Percentiles rank a stretch among this genome's conserved stretches.
These are phyloP conservation scores for Ditylenchus weischeri DNA, from an alignment of 2,888 invertebrate genomes.

Conservation along the genomic window DNA sequence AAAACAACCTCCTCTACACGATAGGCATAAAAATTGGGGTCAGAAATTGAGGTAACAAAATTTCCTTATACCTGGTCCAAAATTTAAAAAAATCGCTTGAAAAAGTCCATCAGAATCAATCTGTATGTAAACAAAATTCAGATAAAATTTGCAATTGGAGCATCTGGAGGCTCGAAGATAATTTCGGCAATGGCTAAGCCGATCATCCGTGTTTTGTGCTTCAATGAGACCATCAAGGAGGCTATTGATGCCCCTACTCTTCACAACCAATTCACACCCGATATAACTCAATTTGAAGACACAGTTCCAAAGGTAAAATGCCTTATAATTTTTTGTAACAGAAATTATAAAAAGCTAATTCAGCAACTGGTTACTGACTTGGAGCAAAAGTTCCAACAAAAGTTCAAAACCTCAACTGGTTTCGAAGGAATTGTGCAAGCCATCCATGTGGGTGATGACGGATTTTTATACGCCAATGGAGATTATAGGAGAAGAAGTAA, in stretches of 20 bases:
- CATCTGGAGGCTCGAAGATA: slow-evolving; percentile 82
- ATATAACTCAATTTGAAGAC: slow-evolving; percentile 71
- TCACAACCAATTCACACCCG: slow-evolving; percentile 80
- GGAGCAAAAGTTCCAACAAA: slow-evolving; percentile 51
- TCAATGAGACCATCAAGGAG: slow-evolving; percentile 60
- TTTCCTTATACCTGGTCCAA: too few species aligned
- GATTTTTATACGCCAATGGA: slow-evolving; percentile 51
- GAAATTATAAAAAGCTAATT: not conserved
- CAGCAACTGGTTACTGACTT: slow-evolving; percentile 47
- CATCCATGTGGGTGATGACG: slow-evolving; percentile 36
- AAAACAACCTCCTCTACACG: too few species aligned
- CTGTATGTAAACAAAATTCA: too few species aligned
- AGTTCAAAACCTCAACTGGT: slow-evolving; percentile 54
- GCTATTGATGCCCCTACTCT: slow-evolving; percentile 76
- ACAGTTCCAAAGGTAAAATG: slow-evolving; percentile 67
- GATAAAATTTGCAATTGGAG: slow-evolving; percentile 71
- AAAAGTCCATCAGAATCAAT: too few species aligned
- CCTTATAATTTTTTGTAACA: not conserved
- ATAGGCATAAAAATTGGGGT: too few species aligned
- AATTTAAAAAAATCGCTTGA: too few species aligned
- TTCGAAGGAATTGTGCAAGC: slow-evolving; percentile 55
- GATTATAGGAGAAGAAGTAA: slow-evolving; percentile 52
- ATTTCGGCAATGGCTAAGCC: slow-evolving; percentile 71
- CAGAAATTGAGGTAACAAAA: too few species aligned
- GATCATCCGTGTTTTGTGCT: slow-evolving; percentile 31